Base-by-base conservation (phyloP, 2,113 vertebrate genomes). In the Nyctibius bracteatus region DNA sequence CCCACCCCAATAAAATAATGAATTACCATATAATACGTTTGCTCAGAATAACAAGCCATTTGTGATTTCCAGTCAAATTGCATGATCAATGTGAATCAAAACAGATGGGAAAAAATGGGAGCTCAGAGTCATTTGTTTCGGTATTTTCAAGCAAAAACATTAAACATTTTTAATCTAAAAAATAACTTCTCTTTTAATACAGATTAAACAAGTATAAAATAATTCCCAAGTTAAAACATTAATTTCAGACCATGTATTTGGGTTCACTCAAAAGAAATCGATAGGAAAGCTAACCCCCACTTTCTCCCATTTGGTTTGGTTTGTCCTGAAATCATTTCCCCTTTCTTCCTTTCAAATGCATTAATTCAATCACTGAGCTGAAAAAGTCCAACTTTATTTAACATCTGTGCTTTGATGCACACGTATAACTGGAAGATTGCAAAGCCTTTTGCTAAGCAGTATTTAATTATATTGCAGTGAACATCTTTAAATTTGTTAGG, bases 311-410 rank as follows among this genome's bases (percentile, higher is more conserved):
- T 86, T 96, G 91, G 58, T 85, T 94, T 94, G 85, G 44, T 92
- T 95, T 94, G 82, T 96, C 82, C 92, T 86, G 67, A 94, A 96
- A 96, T 46, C 88, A 90, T 94, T 93, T 92, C 55, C 75, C 59
- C 62, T 83, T 49, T 90, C 55, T 63, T 81, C 67, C 55, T 96
- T 90, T 92, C 63, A 66, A 92, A 58, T 11, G 25, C 51, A 71
- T 86, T 93, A 70, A 83, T 92, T 90, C 86, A 94, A 31, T 30
- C 92, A 94, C 28, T 94, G 94, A 93, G 70, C 80, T 95, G 88
- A 92, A 90, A 87, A 81, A 81, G 63, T 62, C 62, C 81, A 35
- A 37, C 51, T 92, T 90, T 80, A 92, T 82, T 94, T 66, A 82
- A 92, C 95, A 92, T 78, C 94, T 96, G 95, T 92, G 82, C 86